Percentiles rank a stretch among this genome's conserved stretches.
Conservation (phyloP, 2,888 invertebrate genomes). For the Diarsia mendica region DNA sequence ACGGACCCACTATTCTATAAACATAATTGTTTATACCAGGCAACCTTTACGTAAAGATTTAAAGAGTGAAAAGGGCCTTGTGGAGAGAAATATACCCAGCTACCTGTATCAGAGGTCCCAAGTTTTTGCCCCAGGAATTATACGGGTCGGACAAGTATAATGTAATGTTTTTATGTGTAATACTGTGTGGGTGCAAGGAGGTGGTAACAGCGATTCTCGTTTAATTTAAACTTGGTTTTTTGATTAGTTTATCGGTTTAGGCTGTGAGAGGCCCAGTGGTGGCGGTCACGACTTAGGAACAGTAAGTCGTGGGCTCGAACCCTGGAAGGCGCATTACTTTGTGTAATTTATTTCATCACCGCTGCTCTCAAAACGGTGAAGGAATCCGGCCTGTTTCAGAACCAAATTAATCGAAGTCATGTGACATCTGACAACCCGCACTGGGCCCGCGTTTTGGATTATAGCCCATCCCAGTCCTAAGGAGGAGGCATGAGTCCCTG, state of each 20-base stretch:
- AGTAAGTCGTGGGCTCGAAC: too few relatives aligned
- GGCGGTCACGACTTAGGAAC: too few relatives aligned
- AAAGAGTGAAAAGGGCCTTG: constrained; percentile 49
- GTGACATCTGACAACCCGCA: too few relatives aligned
- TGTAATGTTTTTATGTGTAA: constrained; percentile 53
- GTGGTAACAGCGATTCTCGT: constrained; percentile 20
- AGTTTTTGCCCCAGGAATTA: constrained; percentile 58
- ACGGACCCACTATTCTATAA: neutral
- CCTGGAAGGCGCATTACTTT: too few relatives aligned
- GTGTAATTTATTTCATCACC: too few relatives aligned
- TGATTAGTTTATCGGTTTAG: neutral
- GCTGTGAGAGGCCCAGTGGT: too few relatives aligned
- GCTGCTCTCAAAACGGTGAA: too few relatives aligned
- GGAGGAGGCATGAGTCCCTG: too few relatives aligned
- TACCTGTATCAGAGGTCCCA: constrained; percentile 40
- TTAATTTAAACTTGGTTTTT: neutral
- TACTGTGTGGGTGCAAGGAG: constrained; percentile 1
- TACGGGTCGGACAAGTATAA: constrained; percentile 56
- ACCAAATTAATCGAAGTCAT: too few relatives aligned
- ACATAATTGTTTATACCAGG: neutral
- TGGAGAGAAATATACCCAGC: constrained; percentile 25
- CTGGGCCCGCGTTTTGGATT: too few relatives aligned
- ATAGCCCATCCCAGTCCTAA: too few relatives aligned
- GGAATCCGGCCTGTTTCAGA: too few relatives aligned
- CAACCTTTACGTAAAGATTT: constrained; percentile 43